phyloP scores from a whole-genome alignment of 2,797 vertebrate species.

The Gila robusta region DNA sequence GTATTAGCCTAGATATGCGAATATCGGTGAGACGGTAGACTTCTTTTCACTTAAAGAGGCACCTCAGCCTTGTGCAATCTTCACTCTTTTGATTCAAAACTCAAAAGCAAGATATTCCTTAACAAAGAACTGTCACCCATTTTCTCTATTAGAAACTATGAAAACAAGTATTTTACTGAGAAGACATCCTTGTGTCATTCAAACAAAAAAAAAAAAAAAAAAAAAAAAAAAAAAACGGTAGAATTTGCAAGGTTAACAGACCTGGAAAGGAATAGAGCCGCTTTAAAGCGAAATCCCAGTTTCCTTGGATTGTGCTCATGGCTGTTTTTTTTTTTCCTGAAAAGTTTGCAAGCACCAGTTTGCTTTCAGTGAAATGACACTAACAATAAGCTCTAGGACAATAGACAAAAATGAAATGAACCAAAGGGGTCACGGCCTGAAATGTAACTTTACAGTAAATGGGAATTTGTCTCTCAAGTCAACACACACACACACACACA shows the following conservation, averaged over 20 bases:
- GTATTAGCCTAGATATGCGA: neutral
- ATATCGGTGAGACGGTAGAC: constrained; percentile 16
- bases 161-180: constrained; percentile 22
- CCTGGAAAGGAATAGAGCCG: neutral
- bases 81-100: constrained; percentile 15
- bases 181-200: constrained; percentile 15
- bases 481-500: neutral
- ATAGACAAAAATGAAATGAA: neutral
- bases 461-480: neutral
- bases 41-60: constrained; percentile 38
- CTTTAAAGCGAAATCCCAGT: neutral
- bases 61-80: constrained; percentile 44
- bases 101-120: constrained; percentile 14
- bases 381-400: constrained; percentile 1
- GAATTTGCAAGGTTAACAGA: constrained; percentile 44
- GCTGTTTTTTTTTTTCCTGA: neutral
- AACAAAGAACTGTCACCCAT: constrained; percentile 33
- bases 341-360: constrained; percentile 13
- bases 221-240: neutral
- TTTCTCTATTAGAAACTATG: constrained; percentile 48
- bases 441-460: constrained; percentile 10
- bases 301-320: neutral
- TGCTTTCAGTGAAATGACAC: neutral
- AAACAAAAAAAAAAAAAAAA: constrained; percentile 7
- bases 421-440: neutral